phyloP scores from a whole-genome alignment of 2,888 invertebrate species.

The Macropis europaea region DNA sequence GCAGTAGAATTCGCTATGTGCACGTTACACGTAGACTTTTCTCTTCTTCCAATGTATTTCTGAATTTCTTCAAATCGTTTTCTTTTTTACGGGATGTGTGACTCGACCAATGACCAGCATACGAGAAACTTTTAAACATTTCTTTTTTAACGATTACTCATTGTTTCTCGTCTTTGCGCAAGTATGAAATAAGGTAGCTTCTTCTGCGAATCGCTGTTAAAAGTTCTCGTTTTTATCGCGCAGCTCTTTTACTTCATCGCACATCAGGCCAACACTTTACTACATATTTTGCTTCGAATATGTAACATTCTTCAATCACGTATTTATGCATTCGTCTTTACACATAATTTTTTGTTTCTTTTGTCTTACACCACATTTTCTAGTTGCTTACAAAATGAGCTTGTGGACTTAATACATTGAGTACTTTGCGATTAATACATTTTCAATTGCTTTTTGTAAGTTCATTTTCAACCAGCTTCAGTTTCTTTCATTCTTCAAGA shows the following conservation, averaged over 20 bases:
- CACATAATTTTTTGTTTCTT: slow-evolving; percentile 5
- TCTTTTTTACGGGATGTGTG: background rate
- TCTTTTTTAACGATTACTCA: slow-evolving; percentile 4
- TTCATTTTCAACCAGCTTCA: too few relatives aligned
- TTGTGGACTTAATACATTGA: slow-evolving; percentile 7
- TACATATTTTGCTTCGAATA: background rate
- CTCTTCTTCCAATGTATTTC: background rate
- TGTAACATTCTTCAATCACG: slow-evolving; percentile 1
- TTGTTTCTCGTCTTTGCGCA: slow-evolving; percentile 21
- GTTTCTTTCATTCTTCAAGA: too few relatives aligned
- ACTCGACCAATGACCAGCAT: slow-evolving; percentile 19
- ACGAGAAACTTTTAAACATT: background rate
- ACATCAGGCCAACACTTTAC: background rate
- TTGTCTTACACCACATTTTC: background rate
- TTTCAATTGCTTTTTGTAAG: background rate
- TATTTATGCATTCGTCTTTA: background rate
- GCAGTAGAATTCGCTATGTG: background rate
- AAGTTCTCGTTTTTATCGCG: background rate
- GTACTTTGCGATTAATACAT: background rate
- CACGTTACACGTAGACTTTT: background rate
- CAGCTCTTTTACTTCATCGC: slow-evolving; percentile 9
- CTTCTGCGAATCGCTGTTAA: background rate
- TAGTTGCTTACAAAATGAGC: background rate
- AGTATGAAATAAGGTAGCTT: slow-evolving; percentile 9
- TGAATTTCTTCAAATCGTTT: background rate